These are phyloP conservation scores for Nestor notabilis DNA, from an alignment of 2,113 vertebrate species.

Conservation along the genomic window DNA sequence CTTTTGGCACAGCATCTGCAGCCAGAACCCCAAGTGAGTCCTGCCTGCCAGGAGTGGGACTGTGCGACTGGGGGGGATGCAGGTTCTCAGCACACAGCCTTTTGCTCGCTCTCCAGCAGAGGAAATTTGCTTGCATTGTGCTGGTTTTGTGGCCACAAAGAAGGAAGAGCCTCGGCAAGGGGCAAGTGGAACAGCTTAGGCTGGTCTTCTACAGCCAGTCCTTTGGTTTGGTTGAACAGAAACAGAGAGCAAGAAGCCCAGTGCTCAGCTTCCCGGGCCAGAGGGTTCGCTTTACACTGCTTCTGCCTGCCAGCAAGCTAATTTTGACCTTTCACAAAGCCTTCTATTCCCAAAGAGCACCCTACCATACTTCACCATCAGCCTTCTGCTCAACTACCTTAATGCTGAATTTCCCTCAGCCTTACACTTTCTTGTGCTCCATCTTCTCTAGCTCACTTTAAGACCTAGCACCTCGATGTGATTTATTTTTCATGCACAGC, in stretches of 20 bases:
- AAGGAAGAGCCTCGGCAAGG: neutral
- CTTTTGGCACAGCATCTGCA: neutral
- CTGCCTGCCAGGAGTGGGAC: neutral
- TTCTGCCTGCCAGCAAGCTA: neutral
- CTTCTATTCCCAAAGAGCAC: neutral
- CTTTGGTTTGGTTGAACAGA: neutral
- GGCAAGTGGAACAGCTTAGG: neutral
- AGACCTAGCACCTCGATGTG: neutral
- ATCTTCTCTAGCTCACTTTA: neutral
- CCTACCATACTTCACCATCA: neutral
- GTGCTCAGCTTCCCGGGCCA: neutral
- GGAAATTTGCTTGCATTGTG: neutral
- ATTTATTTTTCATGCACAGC: neutral
- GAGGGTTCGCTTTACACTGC: neutral
- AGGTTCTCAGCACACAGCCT: neutral
- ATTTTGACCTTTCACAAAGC: neutral
- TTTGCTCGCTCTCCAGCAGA: accelerated
- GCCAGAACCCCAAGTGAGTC: neutral
- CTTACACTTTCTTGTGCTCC: neutral
- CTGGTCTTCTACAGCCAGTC: neutral
- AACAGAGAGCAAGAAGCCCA: neutral
- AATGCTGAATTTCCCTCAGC: neutral
- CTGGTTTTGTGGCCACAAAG: neutral
- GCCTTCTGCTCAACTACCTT: neutral
- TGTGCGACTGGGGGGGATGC: accelerated